These are phyloP conservation scores for Conomelus anceps DNA, from an alignment of 2,888 invertebrate species.

Conservation along the genomic window DNA sequence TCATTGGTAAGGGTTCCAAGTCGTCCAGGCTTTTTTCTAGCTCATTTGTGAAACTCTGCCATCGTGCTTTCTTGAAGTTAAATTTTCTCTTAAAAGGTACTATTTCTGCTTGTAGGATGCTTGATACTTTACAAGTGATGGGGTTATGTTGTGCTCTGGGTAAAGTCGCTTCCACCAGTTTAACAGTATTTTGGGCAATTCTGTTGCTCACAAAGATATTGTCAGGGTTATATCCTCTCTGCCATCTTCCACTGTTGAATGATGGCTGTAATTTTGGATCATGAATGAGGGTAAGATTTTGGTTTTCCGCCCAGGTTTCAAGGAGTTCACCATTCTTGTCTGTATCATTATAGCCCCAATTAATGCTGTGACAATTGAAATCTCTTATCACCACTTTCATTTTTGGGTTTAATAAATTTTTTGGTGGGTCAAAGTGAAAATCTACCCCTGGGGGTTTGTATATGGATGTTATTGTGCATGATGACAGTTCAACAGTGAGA, in stretches of 20 bases:
- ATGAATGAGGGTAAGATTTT: background rate
- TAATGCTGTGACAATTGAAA: slow-evolving; percentile 22
- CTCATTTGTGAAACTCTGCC: background rate
- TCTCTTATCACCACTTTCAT: slow-evolving; percentile 20
- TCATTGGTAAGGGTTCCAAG: background rate
- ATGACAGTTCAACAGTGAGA: too few relatives aligned
- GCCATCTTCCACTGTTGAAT: slow-evolving; percentile 21
- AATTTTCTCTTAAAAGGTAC: background rate
- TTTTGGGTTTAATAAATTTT: slow-evolving; percentile 2
- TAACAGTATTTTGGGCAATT: background rate
- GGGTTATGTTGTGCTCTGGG: background rate
- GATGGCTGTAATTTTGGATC: slow-evolving; percentile 14
- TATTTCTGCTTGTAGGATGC: background rate
- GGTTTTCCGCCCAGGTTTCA: too few relatives aligned
- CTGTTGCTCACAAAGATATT: slow-evolving; percentile 7
- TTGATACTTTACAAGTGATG: background rate
- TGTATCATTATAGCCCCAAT: slow-evolving; percentile 23
- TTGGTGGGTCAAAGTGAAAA: too few relatives aligned
- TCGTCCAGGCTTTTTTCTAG: background rate
- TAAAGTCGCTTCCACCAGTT: slow-evolving; percentile 6
- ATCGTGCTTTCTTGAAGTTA: background rate
- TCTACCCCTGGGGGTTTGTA: too few relatives aligned
- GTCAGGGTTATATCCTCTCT: slow-evolving; percentile 20
- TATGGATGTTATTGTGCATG: too few relatives aligned
- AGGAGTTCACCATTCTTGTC: too few relatives aligned